Base-by-base conservation (phyloP, 2,113 vertebrate species). In the Saguinus imperator region DNA sequence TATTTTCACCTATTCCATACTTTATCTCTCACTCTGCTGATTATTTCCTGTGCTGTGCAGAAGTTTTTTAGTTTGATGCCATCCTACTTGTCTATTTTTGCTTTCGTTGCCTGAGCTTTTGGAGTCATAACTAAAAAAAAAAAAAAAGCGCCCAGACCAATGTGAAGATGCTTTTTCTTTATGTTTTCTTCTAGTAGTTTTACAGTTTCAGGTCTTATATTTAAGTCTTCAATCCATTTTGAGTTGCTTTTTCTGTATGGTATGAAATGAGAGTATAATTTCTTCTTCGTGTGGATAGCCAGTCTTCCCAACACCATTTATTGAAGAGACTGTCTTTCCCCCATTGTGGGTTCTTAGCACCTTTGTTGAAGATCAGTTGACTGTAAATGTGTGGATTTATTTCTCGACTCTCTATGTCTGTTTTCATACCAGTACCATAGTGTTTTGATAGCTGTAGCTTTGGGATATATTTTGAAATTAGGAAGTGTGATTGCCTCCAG, bases 401-500 rank as follows among this genome's bases (percentile, higher is more conserved):
- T 92, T 92, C 76, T 87, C 37, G 25, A 3, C 37, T 85, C 52
- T 66, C 66, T 45, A 0, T 32, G 29, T 75, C 73, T 76, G 52
- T 52, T 79, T 90, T 45, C 61, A 80, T 72, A 18, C 40, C 14
- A 40, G 2, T 73, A 61, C 52, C 18, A 55, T 81, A 50, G 76
- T 66, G 48, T 61, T 97, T 94, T 89, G 37, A 81, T 58, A 37
- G 72, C 48, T 58, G 1, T 84, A 48, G 6, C 75, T 94, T 95
- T 89, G 32, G 64, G 88, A 77, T 85, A 52, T 92, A 93, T 93
- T 89, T 84, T 96, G 68, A 79, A 93, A 58, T 96, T 50, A 80
- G 40, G 13, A 76, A 11, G 14, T 52, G 5, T 73, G 52, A 64
- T 45, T 64, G 16, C 58, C 5, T 61, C 75, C 13, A 76, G n/a